Evolutionary conservation across 1,140 invertebrate genomes (phyloP), one percentile per base, ranked within the genome.

Genomic region (Camponotus vicinus): DNA sequence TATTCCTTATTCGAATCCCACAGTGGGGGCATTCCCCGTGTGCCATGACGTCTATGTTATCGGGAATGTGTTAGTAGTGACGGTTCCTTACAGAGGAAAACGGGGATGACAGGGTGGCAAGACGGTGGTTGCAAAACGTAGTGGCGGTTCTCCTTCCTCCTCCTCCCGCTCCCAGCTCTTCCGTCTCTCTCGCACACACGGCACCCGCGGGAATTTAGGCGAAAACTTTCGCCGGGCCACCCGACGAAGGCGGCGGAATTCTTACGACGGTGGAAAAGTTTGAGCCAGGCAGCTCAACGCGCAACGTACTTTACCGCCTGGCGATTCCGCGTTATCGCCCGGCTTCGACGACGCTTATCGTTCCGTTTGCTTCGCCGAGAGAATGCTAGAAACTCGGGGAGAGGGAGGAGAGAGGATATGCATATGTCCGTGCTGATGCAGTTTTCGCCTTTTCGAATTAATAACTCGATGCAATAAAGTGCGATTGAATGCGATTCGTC

Each of bases 251-350:
- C 82, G 89, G 55, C 34, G 82, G 86, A 92, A 93, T 91, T 92
- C 90, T 92, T 90, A 91, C 84, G 86, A 85, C 85, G 92, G 57
- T 57, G 87, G 88, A 91, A 92, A 93, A 86, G 91, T 92, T 93
- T 88, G 80, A 66, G 69, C 55, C 82, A 21, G 64, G 40, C 45
- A 84, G 32, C 79, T 76, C 57, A 77, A 52, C 15, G 49, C 49
- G 76, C 88, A 86, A 79, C 76, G 90, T 91, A 91, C 85, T 90
- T 91, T 92, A 90, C 88, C 88, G 86, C 80, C 67, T 67, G 59
- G 84, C 91, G 90, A 92, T 92, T 90, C 86, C 89, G 76, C 84
- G 86, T 89, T 89, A 90, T 90, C 88, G 88, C 86, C 59, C 27
- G 52, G 75, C 82, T 88, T 89, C 87, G 85, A 86, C 57, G 45